Evolutionary conservation across 2,888 invertebrate genomes (phyloP), one percentile per base, ranked within the genome.

Genomic region (Dexiosoma caninum): DNA sequence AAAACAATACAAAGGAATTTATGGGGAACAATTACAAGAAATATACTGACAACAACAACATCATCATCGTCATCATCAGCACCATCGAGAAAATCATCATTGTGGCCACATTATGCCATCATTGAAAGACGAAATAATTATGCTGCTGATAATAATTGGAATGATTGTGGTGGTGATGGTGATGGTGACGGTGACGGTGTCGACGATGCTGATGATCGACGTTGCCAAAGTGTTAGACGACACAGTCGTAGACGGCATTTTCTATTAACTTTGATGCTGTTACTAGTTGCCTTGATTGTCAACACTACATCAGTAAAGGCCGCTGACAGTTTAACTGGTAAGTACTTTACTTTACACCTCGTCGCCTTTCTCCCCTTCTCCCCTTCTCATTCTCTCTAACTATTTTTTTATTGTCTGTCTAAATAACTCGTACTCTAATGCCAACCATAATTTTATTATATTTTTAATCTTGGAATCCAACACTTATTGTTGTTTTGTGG

Each of bases 271-370:
- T 80, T 78, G 59, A 64, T 82, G 78, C 62, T 83, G 32, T 77
- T 84, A 46, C 78, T 85, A 35, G 67, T 82, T 57, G 81, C 83
- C 66, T 84, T 83, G 23, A 14, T 83, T 71, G 74, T 82, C 78
- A 81, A 82, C 74, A 77, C 78, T 57, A 64, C 82, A 75, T 64
- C 70, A 59, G 78, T 72, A 60, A 78, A 78, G 32, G 84, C 83
- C 66, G 82, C 82, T 64, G 83, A 84, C 62, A 83, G 82, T 77
- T 83, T 85, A 77, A 72, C 81, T 23, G 85, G 85, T 85, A 82
- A 83, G 85, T 83, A 55, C 19, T 27, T 9, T 49, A 14, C n/a
- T 9, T 3, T 8, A 37, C 16, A 23, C 30, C 40, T 12, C 14
- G n/a, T 19, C 21, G n/a, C n/a, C 37, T 32, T 32, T 3, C 14